A percentile compares a stretch with the other conserved stretches of the same genome.
Evolutionary conservation across 2,888 invertebrate genomes (phyloP).

Genomic region (Agriotes lineatus): DNA sequence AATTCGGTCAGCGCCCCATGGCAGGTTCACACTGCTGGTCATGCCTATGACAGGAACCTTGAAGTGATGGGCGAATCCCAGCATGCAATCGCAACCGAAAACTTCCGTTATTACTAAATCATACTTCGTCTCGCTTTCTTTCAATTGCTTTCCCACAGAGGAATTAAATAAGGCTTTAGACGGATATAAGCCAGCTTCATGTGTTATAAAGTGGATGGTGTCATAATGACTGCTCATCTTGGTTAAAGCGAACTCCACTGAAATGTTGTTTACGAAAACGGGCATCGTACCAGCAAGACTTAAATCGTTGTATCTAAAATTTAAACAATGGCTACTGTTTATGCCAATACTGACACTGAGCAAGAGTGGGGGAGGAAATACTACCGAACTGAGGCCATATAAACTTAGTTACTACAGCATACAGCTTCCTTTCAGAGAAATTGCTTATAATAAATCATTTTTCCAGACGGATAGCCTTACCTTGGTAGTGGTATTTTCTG

Average conservation of each 20-base stretch:
- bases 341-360: too few relatives aligned
- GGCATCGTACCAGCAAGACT: slow-evolving; percentile 41
- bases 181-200: slow-evolving; percentile 26
- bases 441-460: too few relatives aligned
- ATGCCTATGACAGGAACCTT: slow-evolving; percentile 71
- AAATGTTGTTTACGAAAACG: slow-evolving; percentile 40
- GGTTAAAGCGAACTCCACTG: slow-evolving; percentile 19
- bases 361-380: too few relatives aligned
- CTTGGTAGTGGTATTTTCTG: slow-evolving; percentile 57
- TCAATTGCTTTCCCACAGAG: slow-evolving; percentile 48
- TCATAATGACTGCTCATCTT: neutral
- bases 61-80: slow-evolving; percentile 70
- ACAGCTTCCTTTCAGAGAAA: too few relatives aligned
- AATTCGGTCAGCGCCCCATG: slow-evolving; percentile 69
- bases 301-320: slow-evolving; percentile 50
- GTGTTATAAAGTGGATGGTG: slow-evolving; percentile 33
- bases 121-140: slow-evolving; percentile 63
- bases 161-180: slow-evolving; percentile 56
- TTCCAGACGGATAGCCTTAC: too few relatives aligned
- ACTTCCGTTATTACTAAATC: slow-evolving; percentile 72
- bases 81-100: too few relatives aligned
- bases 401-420: too few relatives aligned
- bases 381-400: too few relatives aligned
- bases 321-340: too few relatives aligned
- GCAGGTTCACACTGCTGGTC: slow-evolving; percentile 69